phyloP scores from a whole-genome alignment of 2,797 vertebrate species.

The Lepilemur septentrionalis region DNA sequence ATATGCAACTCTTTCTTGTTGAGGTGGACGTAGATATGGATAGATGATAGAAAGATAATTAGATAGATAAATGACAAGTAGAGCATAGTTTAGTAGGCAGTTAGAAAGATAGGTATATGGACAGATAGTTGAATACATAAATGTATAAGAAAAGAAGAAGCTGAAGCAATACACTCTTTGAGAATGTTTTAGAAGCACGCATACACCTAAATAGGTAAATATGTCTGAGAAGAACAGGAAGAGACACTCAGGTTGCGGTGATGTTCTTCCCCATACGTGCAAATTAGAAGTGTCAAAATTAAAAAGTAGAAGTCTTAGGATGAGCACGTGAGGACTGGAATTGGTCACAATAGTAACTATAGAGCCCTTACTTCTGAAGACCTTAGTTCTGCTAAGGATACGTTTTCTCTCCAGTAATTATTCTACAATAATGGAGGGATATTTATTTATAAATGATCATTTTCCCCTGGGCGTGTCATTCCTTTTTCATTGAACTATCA shows the following conservation, averaged over 20 bases:
- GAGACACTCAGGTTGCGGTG: neutral
- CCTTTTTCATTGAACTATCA: neutral
- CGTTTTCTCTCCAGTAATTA: neutral
- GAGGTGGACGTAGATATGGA: neutral
- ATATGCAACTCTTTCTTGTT: neutral
- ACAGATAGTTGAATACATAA: neutral
- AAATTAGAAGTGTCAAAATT: neutral
- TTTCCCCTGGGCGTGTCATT: neutral
- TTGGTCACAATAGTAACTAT: neutral
- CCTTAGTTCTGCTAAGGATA: neutral
- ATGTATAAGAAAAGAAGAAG: neutral
- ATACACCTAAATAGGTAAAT: neutral
- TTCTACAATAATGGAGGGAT: neutral
- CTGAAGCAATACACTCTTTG: neutral
- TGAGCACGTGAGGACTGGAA: neutral
- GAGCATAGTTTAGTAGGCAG: neutral
- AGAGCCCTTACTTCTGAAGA: neutral
- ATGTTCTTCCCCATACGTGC: neutral
- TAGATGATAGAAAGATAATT: neutral
- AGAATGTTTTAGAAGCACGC: neutral
- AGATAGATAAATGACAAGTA: neutral
- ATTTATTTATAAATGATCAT: neutral
- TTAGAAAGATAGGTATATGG: neutral
- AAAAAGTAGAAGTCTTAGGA: neutral
- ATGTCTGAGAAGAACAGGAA: neutral